phyloP scores from a whole-genome alignment of 2,797 vertebrate genomes.

The Lemur catta region DNA sequence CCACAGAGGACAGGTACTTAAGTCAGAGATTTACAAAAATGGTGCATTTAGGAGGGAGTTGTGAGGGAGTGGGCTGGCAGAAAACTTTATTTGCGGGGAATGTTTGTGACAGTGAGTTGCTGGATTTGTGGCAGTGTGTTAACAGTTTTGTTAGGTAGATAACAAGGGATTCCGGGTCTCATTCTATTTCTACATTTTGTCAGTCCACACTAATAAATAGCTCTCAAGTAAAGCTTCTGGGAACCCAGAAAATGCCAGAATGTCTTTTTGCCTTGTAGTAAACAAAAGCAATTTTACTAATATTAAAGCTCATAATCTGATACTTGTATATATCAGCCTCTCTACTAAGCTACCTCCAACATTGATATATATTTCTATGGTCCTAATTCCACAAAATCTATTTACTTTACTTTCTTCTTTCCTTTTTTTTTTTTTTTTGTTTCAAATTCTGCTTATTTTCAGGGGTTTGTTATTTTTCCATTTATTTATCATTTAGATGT shows the following conservation, averaged over 20 bases:
- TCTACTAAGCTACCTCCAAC: not conserved
- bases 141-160: not conserved
- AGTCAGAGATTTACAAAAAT: not conserved
- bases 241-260: not conserved
- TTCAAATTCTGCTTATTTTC: not conserved
- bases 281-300: not conserved
- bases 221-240: not conserved
- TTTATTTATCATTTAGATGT: not conserved
- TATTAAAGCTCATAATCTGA: not conserved
- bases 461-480: not conserved
- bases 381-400: not conserved
- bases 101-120: not conserved
- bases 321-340: not conserved
- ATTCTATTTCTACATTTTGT: not conserved
- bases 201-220: not conserved
- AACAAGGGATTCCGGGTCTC: not conserved
- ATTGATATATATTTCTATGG: not conserved
- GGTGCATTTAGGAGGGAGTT: not conserved
- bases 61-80: not conserved
- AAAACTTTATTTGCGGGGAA: not conserved
- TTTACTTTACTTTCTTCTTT: not conserved
- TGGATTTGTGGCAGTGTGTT: not conserved
- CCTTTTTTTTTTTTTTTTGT: not conserved
- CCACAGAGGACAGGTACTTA: not conserved
- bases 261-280: not conserved